A percentile compares a stretch with the other conserved stretches of the same genome.
Evolutionary conservation across 1,140 invertebrate genomes (phyloP).

Genomic region (Catajapyx aquilonaris): DNA sequence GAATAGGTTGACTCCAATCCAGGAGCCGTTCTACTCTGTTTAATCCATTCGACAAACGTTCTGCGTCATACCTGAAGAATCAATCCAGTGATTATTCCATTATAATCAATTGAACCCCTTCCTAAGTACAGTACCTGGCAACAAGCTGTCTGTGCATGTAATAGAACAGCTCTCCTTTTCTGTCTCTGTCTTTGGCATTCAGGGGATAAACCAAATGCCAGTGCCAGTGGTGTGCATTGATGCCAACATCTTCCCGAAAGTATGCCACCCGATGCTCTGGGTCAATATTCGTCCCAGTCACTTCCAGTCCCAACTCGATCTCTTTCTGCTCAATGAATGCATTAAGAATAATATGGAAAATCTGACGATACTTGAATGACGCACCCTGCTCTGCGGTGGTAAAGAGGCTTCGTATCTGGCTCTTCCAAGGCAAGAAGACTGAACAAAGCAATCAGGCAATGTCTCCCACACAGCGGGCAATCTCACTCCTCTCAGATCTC

Average conservation of each 20-base stretch:
- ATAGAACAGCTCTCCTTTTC: slow-evolving; percentile 47
- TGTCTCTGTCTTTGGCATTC: slow-evolving; percentile 36
- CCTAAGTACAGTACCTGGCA: slow-evolving; percentile 14
- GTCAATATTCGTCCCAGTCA: slow-evolving; percentile 22
- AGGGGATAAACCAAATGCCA: slow-evolving; percentile 63
- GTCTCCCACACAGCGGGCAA: too few species aligned
- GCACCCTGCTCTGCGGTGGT: too few species aligned
- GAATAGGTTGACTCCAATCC: slow-evolving; percentile 8
- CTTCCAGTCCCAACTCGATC: too few species aligned
- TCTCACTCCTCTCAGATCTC: too few species aligned
- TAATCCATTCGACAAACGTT: slow-evolving; percentile 14
- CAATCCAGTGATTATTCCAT: not conserved
- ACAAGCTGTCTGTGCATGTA: slow-evolving; percentile 50
- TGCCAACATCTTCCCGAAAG: slow-evolving; percentile 42
- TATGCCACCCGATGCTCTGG: slow-evolving; percentile 47
- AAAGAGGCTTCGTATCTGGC: too few species aligned
- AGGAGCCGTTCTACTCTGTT: slow-evolving; percentile 6
- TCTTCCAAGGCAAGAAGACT: too few species aligned
- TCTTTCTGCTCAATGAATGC: too few species aligned
- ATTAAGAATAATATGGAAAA: too few species aligned
- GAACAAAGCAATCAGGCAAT: too few species aligned
- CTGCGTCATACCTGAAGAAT: slow-evolving; percentile 16
- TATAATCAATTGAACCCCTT: slow-evolving; percentile 1
- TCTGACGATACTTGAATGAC: too few species aligned
- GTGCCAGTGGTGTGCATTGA: slow-evolving; percentile 65